Evolutionary conservation across 1,140 invertebrate species (phyloP).

Genomic region (Magallana ariakensis): DNA sequence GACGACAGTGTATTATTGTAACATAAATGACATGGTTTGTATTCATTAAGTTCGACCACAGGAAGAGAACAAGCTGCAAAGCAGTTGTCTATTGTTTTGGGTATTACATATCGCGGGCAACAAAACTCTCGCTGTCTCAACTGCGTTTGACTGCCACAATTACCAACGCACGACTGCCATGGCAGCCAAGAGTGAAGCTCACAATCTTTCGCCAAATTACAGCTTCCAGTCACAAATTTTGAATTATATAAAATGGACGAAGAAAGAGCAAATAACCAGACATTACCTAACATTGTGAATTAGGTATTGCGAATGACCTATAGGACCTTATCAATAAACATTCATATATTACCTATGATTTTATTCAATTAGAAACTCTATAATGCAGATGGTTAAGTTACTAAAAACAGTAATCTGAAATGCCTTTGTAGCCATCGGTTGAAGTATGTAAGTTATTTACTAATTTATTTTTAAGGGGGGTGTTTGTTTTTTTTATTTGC

Average conservation of each 20-base stretch:
- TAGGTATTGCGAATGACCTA: neutral
- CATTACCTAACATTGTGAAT: neutral
- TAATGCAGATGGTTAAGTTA: neutral
- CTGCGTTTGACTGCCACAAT: neutral
- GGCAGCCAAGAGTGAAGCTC: neutral
- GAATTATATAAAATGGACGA: neutral
- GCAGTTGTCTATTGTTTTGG: neutral
- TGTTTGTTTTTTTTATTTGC: no score
- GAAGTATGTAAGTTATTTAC: no score
- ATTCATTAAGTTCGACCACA: neutral
- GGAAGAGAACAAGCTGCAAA: neutral
- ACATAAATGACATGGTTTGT: neutral
- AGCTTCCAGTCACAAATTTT: neutral
- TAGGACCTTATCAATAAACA: neutral
- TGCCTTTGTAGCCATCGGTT: no score
- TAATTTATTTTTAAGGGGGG: no score
- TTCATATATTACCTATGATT: neutral
- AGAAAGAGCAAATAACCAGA: neutral
- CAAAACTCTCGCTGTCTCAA: slow-evolving; percentile 25
- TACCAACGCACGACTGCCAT: neutral
- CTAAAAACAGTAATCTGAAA: no score
- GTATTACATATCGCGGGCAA: neutral
- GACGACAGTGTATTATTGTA: neutral
- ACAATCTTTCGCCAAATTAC: neutral
- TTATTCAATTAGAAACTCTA: neutral